Base-by-base conservation (phyloP, 1,140 invertebrate species). In the Lasioglossum albipes region DNA sequence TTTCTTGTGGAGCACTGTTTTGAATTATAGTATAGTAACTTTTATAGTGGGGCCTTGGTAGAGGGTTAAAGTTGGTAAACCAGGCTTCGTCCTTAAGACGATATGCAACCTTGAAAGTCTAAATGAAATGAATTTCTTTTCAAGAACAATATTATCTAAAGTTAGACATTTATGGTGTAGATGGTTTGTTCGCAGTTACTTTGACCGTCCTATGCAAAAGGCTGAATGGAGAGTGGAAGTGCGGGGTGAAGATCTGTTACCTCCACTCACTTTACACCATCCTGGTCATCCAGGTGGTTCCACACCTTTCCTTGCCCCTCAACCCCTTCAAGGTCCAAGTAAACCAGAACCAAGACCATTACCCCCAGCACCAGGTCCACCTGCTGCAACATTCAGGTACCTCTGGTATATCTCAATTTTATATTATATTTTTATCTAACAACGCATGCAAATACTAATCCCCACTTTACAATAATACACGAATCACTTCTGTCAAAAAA, bases 341-440 rank as follows among this genome's bases (percentile, higher is more conserved):
- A 95, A 95, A 89, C 92, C 93, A 45, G 94, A 95, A 78, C 91
- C 92, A 57, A 92, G 94, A 82, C 92, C 94, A 83, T 90, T 93
- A 84, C 95, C 94, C 84, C 95, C 95, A 83, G 96, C 96, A 91
- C 96, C 95, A 66, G 95, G 95, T 71, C 95, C 95, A 31, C 94
- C 95, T 9, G 95, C 96, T 91, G 96, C 97, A 84, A 96, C 97
- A 93, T 97, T 97, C 94, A 97, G 97, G 95, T 97, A 95, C 92
- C 95, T 95, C 92, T 90, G 89, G 89, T 91, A 91, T 90, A 91
- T 87, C 88, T 88, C 86, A 73, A 89, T 78, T 85, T 87, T 72
- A 81, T 84, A 89, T 85, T 86, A 88, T n/a, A 87, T 81, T 70
- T 73, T 42, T 64, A 61, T 72, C 42, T 65, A 85, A 74, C 59